These are phyloP conservation scores for Leptinotarsa peninsularis DNA, from an alignment of 2,888 invertebrate species.

Conservation along the genomic window DNA sequence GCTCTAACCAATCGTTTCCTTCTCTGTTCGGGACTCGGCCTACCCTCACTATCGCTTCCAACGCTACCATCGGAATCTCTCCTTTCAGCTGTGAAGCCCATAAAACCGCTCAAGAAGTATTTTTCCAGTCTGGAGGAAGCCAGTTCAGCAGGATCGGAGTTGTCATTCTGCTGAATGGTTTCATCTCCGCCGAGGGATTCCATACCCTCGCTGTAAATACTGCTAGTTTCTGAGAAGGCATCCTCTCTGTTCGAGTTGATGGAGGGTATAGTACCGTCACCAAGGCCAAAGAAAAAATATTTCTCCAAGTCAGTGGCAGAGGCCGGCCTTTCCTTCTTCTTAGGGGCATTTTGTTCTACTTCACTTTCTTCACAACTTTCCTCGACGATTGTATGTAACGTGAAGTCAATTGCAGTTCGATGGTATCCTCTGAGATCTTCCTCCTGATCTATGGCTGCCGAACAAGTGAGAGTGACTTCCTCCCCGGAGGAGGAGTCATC, in stretches of 20 bases:
- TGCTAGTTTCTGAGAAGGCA: slow-evolving; percentile 84
- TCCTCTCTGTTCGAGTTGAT: slow-evolving; percentile 71
- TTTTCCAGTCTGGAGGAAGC: slow-evolving; percentile 89
- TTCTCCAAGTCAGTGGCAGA: slow-evolving; percentile 89
- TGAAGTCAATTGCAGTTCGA: slow-evolving; percentile 86
- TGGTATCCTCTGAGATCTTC: slow-evolving; percentile 87
- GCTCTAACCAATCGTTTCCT: slow-evolving; percentile 85
- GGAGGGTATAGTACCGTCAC: slow-evolving; percentile 72
- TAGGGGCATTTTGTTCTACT: slow-evolving; percentile 72
- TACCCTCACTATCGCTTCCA: slow-evolving; percentile 90
- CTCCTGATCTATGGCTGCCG: slow-evolving; percentile 76
- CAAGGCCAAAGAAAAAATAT: slow-evolving; percentile 89
- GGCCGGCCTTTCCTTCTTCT: slow-evolving; percentile 75
- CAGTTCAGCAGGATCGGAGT: slow-evolving; percentile 76
- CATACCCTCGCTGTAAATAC: slow-evolving; percentile 85
- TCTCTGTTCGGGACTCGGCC: slow-evolving; percentile 88
- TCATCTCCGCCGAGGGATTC: slow-evolving; percentile 77
- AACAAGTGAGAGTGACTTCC: slow-evolving; percentile 71
- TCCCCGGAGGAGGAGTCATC: slow-evolving; percentile 77
- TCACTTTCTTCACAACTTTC: slow-evolving; percentile 96
- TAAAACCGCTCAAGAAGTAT: slow-evolving; percentile 88
- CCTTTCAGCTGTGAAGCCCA: slow-evolving; percentile 83
- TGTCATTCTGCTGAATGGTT: slow-evolving; percentile 55
- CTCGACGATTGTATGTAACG: slow-evolving; percentile 92
- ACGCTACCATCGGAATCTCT: slow-evolving; percentile 88